Conservation (phyloP, 2,113 vertebrate species). For the Sterrhoptilus dennistouni region DNA sequence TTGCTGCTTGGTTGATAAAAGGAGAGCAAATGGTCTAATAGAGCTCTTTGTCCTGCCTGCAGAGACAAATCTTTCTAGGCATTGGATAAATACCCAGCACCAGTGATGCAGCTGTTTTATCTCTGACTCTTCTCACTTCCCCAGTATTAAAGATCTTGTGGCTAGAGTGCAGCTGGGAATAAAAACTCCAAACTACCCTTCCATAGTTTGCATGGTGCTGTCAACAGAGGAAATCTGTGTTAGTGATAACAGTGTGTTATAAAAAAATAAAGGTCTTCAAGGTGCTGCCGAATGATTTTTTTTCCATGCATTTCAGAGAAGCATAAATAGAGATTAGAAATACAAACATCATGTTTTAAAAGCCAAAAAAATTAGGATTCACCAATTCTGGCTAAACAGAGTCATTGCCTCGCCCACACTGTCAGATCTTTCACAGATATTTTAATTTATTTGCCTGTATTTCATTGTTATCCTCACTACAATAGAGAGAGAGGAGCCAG, state of each 20-base stretch:
- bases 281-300: not conserved
- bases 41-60: not conserved
- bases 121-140: not conserved
- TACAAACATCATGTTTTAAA: not conserved
- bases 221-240: not conserved
- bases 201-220: not conserved
- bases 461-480: not conserved
- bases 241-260: not conserved
- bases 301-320: not conserved
- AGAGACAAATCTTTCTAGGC: not conserved
- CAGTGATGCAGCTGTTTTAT: not conserved
- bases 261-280: not conserved
- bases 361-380: not conserved
- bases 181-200: not conserved
- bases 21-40: not conserved
- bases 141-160: not conserved
- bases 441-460: not conserved
- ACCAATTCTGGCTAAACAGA: not conserved
- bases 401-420: not conserved
- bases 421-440: not conserved
- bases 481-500: not conserved
- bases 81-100: not conserved
- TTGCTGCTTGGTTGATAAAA: not conserved
- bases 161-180: not conserved
- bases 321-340: not conserved